phyloP scores from a whole-genome alignment of 1,140 invertebrate genomes.

The Mercenaria mercenaria region DNA sequence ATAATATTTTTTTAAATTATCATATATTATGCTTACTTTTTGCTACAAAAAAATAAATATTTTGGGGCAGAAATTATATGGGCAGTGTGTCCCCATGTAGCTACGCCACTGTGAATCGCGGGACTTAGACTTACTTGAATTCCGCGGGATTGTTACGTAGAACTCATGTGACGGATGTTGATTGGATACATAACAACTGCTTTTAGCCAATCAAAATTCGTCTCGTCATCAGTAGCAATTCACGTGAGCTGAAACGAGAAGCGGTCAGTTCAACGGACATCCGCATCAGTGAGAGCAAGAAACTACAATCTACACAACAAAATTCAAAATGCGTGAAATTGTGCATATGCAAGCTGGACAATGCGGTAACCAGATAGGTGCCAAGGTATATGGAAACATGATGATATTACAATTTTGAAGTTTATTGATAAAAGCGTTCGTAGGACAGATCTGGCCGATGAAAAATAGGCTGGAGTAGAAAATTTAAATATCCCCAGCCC shows the following conservation, averaged over 20 bases:
- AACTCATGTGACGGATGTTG: background rate
- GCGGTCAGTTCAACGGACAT: conserved; percentile 6
- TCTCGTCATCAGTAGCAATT: background rate
- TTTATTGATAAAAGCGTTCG: no score
- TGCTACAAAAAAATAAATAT: no score
- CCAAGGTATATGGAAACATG: conserved; percentile 93
- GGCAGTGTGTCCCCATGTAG: no score
- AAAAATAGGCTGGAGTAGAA: no score
- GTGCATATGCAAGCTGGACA: conserved; percentile 97
- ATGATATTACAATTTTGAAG: no score
- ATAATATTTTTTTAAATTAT: no score
- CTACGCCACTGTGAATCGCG: background rate
- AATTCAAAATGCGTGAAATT: conserved; percentile 94
- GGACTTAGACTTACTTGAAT: background rate
- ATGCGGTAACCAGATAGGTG: conserved; percentile 97
- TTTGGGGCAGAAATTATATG: no score
- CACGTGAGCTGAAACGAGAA: background rate
- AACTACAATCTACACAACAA: background rate
- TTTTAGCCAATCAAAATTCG: background rate
- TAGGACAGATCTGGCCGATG: no score
- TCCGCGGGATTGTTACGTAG: background rate
- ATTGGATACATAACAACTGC: background rate
- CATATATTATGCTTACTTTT: no score
- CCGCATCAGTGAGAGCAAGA: background rate
- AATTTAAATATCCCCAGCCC: no score